A percentile compares a stretch with the other conserved stretches of the same genome.
phyloP scores from a whole-genome alignment of 2,888 invertebrate genomes.

The Plebejus melissa region DNA sequence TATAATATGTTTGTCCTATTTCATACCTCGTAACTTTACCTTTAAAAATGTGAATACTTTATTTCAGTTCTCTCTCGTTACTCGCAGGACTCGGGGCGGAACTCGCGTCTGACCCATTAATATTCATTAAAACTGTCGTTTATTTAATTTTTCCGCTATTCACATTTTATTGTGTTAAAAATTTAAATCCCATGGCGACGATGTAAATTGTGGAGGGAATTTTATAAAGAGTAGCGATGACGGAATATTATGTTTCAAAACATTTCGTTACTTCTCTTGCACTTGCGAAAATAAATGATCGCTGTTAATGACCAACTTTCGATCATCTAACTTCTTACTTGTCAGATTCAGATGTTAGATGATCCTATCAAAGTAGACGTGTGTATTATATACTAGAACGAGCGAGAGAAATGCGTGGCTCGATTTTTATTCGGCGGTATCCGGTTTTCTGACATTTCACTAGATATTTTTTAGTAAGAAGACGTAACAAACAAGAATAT shows the following conservation, averaged over 20 bases:
- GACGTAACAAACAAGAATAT: too few species aligned
- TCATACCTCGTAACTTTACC: background rate
- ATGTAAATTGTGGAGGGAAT: background rate
- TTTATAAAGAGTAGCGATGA: background rate
- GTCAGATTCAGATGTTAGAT: too few species aligned
- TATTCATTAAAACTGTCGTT: constrained; percentile 37
- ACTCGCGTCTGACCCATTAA: constrained; percentile 32
- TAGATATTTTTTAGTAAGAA: too few species aligned
- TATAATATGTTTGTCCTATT: background rate
- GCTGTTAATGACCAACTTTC: too few species aligned
- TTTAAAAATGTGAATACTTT: constrained; percentile 5
- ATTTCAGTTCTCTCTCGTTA: constrained; percentile 2
- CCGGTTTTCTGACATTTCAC: too few species aligned
- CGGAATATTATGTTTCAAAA: background rate
- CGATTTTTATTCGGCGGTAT: too few species aligned
- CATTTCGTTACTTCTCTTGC: background rate
- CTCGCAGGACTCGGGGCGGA: background rate
- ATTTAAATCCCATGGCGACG: background rate
- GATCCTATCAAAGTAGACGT: too few species aligned
- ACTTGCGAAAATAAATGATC: too few species aligned
- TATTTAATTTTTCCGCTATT: constrained; percentile 34
- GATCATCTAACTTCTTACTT: too few species aligned
- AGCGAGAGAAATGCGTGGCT: too few species aligned
- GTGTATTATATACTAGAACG: too few species aligned
- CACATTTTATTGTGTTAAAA: constrained; percentile 16